phyloP scores from a whole-genome alignment of 2,113 vertebrate species.

The Empidonax traillii region DNA sequence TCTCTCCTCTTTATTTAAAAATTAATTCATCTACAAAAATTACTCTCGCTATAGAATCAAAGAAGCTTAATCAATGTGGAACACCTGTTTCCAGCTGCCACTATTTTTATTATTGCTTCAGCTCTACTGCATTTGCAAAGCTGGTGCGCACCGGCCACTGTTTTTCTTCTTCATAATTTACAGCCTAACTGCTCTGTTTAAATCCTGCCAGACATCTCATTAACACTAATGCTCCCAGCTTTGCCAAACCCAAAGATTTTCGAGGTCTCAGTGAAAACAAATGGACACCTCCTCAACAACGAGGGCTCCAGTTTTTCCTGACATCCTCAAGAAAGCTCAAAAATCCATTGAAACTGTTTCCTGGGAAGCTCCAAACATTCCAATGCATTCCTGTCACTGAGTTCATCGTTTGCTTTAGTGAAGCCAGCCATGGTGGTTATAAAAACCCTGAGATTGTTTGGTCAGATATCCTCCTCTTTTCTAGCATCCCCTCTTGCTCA shows the following conservation, averaged over 20 bases:
- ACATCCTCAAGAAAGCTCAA: background rate
- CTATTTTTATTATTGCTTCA: background rate
- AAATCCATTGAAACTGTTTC: background rate
- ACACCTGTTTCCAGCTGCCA: background rate
- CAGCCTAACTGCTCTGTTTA: background rate
- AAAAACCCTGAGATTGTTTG: background rate
- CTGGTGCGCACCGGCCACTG: background rate
- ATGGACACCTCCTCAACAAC: background rate
- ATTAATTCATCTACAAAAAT: background rate
- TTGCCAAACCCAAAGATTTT: background rate
- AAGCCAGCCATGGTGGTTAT: background rate
- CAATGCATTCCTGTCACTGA: background rate
- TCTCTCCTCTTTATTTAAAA: background rate
- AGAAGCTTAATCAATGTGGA: background rate
- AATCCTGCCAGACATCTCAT: constrained; percentile 10
- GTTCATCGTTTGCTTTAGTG: background rate
- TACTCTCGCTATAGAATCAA: background rate
- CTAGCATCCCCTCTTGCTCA: background rate
- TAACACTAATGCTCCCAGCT: background rate
- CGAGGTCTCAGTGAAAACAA: background rate
- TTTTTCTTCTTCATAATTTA: background rate
- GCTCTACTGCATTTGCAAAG: background rate
- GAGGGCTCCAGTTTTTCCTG: background rate
- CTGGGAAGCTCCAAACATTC: background rate
- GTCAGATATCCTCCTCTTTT: background rate